Evolutionary conservation across 2,113 vertebrate species (phyloP), one percentile per base, ranked within the genome.

Genomic region (Saccopteryx leptura): DNA sequence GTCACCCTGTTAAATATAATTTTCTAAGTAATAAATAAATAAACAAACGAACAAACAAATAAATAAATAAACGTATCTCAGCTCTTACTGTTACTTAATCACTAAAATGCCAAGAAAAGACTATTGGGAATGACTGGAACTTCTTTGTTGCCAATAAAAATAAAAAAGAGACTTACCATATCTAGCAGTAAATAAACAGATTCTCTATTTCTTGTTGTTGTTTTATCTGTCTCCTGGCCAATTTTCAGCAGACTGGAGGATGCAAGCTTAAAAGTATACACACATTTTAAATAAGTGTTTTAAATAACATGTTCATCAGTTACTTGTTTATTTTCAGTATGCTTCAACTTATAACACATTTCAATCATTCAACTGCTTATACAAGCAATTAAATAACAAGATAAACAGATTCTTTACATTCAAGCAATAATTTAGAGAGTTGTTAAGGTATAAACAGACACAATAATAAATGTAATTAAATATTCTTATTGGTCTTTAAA

Each of bases 241-340:
- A 99, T 99, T 99, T 99, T 99, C 98, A 99, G 98, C 83, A 99
- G 98, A 98, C 99, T 99, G 95, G 99, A 99, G 0, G 99, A 99
- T 82, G 99, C 99, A 98, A 99, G 99, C 99, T 99, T 96, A 15
- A 85, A 96, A 97, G 94, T 56, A 90, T n/a, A 91, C 17, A 28
- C 4, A 95, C 0, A 96, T 96, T 98, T 87, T 69, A 95, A 97
- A 63, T 95, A 31, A 88, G 28, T 81, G 83, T 96, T 90, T 83
- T 48, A 23, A 93, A 86, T 33, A 21, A 89, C 88, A 94, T 9
- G 9, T 82, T 93, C 39, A 86, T 24, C 18, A 88, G 14, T 39
- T 92, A 82, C 31, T 84, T 52, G 13, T 69, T 91, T 78, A 74
- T 79, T 91, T 93, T 85, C 28, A 93, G 13, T 65, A 96, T 56